A percentile compares a stretch with the other conserved stretches of the same genome.
These are phyloP conservation scores for Vannuccia rotundouncinata DNA, from an alignment of 2,888 invertebrate species.

Conservation along the genomic window DNA sequence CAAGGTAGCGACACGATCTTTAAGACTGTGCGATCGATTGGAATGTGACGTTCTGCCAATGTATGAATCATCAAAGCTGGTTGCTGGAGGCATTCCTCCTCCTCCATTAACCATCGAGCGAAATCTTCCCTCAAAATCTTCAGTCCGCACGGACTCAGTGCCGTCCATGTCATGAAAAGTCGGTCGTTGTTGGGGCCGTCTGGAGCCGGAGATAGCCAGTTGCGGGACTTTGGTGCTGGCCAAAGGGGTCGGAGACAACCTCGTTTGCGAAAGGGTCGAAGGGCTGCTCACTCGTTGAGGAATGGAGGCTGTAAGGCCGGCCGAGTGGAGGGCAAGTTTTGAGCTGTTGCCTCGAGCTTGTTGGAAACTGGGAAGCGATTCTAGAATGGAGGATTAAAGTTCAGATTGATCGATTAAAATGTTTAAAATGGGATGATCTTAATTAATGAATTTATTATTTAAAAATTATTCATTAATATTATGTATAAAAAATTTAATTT, in stretches of 20 bases:
- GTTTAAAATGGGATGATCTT: not conserved
- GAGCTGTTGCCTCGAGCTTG: not conserved
- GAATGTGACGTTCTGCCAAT: not conserved
- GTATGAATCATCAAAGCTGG: slow-evolving; percentile 28
- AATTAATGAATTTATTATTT: not conserved
- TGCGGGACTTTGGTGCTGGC: not conserved
- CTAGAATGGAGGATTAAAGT: not conserved
- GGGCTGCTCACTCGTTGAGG: not conserved
- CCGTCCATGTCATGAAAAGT: too few species aligned
- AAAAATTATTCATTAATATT: not conserved
- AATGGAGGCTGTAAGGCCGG: not conserved
- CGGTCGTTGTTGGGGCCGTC: not conserved
- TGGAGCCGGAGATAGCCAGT: not conserved
- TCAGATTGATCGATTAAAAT: not conserved
- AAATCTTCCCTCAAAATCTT: slow-evolving; percentile 46
- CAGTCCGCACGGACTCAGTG: slow-evolving; percentile 45
- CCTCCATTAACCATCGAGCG: slow-evolving; percentile 41
- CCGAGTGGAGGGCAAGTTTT: not conserved
- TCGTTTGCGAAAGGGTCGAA: not conserved
- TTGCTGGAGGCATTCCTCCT: not conserved
- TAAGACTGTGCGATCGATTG: not conserved
- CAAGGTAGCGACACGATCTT: slow-evolving; percentile 28
- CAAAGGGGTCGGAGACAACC: not conserved
- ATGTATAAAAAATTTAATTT: too few species aligned
- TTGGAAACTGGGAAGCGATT: not conserved